These are phyloP conservation scores for Meriones psammophilus DNA, from an alignment of 2,797 vertebrate genomes.

Conservation along the genomic window DNA sequence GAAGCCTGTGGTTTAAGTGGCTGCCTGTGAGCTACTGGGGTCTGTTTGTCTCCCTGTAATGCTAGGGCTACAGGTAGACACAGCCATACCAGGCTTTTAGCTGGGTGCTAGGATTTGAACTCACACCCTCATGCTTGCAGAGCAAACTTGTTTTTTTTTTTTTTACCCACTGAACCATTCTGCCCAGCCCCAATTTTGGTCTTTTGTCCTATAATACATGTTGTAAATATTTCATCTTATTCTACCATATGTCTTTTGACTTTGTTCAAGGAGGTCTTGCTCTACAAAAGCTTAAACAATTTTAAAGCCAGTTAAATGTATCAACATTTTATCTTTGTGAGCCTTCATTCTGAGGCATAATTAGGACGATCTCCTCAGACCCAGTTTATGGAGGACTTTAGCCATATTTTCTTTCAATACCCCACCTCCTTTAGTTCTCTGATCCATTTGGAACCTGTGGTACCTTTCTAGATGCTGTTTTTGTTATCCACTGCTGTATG, in stretches of 20 bases:
- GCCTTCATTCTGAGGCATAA: conserved; percentile 4
- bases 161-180: not conserved
- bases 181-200: not conserved
- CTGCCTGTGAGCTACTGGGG: no score
- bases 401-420: not conserved
- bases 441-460: not conserved
- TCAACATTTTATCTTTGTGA: not conserved
- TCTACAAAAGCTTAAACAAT: not conserved
- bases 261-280: conserved; percentile 31
- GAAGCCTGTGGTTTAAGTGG: not conserved
- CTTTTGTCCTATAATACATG: not conserved
- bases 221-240: conserved; percentile 8
- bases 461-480: not conserved
- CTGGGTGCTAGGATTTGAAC: not conserved
- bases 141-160: not conserved
- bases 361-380: not conserved
- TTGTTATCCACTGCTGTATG: not conserved
- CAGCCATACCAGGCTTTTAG: not conserved
- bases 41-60: not conserved
- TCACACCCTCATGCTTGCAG: not conserved
- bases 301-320: not conserved
- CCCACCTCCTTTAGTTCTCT: not conserved
- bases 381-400: not conserved
- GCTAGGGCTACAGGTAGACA: not conserved
- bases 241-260: conserved; percentile 1